Percentiles rank a stretch among this genome's conserved stretches.
Conservation (phyloP, 1,140 invertebrate genomes). For the Ceratosolen fusciceps region DNA sequence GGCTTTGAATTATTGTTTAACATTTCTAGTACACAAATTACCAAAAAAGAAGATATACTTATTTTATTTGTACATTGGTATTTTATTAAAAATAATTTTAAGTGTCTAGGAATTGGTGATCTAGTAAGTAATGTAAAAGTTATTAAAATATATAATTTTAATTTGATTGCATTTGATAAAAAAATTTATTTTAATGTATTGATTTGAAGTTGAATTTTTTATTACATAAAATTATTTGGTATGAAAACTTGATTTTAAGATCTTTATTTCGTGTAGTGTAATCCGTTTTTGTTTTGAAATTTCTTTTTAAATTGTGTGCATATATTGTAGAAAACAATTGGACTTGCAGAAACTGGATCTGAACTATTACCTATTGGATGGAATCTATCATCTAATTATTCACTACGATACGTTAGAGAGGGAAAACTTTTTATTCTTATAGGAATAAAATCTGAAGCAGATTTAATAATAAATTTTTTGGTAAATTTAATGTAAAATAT, state of each 20-base stretch:
- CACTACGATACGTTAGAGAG: constrained; percentile 78
- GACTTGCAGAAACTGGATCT: constrained; percentile 74
- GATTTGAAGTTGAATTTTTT: background rate
- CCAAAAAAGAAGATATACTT: constrained; percentile 79
- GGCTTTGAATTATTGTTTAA: constrained; percentile 83
- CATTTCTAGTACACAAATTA: constrained; percentile 75
- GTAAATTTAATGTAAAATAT: constrained; percentile 64
- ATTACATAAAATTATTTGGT: background rate
- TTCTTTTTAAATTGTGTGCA: background rate
- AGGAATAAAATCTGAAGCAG: constrained; percentile 76
- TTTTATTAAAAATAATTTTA: constrained; percentile 79
- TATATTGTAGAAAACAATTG: constrained; percentile 73
- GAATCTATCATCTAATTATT: constrained; percentile 76
- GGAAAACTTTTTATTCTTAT: constrained; percentile 78
- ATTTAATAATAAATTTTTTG: constrained; percentile 78
- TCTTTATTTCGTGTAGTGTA: background rate
- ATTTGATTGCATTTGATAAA: background rate
- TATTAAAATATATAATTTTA: background rate
- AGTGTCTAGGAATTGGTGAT: constrained; percentile 81
- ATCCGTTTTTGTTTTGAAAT: background rate
- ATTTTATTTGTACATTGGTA: constrained; percentile 81
- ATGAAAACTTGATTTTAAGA: background rate
- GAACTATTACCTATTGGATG: constrained; percentile 80
- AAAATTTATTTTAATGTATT: background rate
- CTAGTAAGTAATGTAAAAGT: constrained; percentile 69